phyloP scores from a whole-genome alignment of 2,888 invertebrate species.

The Norana najaformis region DNA sequence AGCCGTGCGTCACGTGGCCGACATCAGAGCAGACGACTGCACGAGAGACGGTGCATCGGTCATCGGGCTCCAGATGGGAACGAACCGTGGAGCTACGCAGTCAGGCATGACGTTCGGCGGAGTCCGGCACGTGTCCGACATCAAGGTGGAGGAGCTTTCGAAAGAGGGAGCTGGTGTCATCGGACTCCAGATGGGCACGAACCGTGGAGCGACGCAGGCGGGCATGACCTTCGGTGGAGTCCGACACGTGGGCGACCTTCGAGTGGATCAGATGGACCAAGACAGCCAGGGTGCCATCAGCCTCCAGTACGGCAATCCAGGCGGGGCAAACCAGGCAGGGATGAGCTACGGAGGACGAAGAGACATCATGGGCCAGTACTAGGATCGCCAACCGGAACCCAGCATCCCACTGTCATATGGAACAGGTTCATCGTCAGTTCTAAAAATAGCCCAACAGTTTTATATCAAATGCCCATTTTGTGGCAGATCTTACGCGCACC shows the following conservation, averaged over 20 bases:
- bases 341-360: slow-evolving; percentile 56
- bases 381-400: not conserved
- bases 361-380: slow-evolving; percentile 47
- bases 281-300: slow-evolving; percentile 47
- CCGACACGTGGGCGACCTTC: slow-evolving; percentile 52
- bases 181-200: slow-evolving; percentile 52
- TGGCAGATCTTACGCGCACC: not conserved
- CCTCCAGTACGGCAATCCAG: slow-evolving; percentile 58
- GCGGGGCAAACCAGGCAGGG: slow-evolving; percentile 57
- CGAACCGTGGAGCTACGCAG: slow-evolving; percentile 58
- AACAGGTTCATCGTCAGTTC: slow-evolving; percentile 13
- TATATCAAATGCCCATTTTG: not conserved
- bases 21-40: slow-evolving; percentile 55
- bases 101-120: slow-evolving; percentile 55
- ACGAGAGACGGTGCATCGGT: slow-evolving; percentile 50
- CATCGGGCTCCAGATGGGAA: slow-evolving; percentile 57
- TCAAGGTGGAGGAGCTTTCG: slow-evolving; percentile 52
- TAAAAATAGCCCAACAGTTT: not conserved
- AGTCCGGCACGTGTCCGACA: slow-evolving; percentile 57
- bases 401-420: not conserved
- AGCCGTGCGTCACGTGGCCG: slow-evolving; percentile 54
- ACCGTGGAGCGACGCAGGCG: slow-evolving; percentile 47
- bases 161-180: slow-evolving; percentile 53
- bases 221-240: slow-evolving; percentile 57
- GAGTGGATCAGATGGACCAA: slow-evolving; percentile 28